Conservation (phyloP, 1,140 invertebrate species). For the Lordiphosa collinella region DNA sequence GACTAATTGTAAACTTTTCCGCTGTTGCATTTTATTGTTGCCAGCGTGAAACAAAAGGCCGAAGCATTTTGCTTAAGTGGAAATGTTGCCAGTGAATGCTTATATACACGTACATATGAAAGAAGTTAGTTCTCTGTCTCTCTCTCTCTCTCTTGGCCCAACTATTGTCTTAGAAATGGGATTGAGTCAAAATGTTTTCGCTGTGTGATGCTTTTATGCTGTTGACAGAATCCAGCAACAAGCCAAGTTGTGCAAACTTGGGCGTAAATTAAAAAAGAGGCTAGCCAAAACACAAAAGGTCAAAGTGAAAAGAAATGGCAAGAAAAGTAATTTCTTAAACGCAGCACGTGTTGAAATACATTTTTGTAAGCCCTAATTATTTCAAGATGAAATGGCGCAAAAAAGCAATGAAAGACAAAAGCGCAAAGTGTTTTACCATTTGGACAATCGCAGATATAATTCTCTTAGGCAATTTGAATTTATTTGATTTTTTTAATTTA, state of each 20-base stretch:
- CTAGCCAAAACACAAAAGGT: conserved; percentile 47
- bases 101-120: conserved; percentile 27
- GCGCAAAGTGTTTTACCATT: conserved; percentile 14
- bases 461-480: too few species aligned
- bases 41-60: conserved; percentile 23
- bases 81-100: conserved; percentile 40
- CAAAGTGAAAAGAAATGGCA: conserved; percentile 38
- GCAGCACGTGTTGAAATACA: conserved; percentile 66
- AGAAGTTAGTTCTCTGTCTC: background rate
- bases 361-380: conserved; percentile 64
- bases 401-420: conserved; percentile 38
- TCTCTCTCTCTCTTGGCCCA: conserved; percentile 22
- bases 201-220: conserved; percentile 55
- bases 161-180: conserved; percentile 44
- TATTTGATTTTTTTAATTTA: too few species aligned
- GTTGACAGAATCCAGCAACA: conserved; percentile 41
- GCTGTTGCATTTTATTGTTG: conserved; percentile 36
- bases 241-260: conserved; percentile 46
- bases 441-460: too few species aligned
- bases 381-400: conserved; percentile 55
- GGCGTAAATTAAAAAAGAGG: conserved; percentile 35
- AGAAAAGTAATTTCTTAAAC: conserved; percentile 63
- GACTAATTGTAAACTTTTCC: conserved; percentile 68
- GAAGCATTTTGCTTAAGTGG: conserved; percentile 27
- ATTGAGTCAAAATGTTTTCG: conserved; percentile 39